These are phyloP conservation scores for Zaprionus lachaisei DNA, from an alignment of 1,140 invertebrate species.

Conservation along the genomic window DNA sequence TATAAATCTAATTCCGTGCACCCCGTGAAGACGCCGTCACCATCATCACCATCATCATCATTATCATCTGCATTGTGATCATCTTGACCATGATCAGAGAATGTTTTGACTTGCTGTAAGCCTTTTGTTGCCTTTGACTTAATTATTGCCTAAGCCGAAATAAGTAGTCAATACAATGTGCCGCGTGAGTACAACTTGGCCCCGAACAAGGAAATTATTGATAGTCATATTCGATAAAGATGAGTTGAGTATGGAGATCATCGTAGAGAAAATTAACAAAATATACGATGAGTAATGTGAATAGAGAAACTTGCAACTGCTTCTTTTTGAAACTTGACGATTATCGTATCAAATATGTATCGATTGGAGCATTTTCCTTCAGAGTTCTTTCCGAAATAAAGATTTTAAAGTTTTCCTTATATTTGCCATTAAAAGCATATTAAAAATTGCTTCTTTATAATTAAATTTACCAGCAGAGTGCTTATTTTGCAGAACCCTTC, in stretches of 20 bases:
- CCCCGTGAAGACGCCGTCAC: conserved; percentile 47
- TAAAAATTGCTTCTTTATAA: conserved; percentile 24
- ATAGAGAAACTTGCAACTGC: background rate
- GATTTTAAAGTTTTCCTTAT: background rate
- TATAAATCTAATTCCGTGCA: conserved; percentile 54
- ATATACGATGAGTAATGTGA: background rate
- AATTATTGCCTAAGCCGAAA: conserved; percentile 43
- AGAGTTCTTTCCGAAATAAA: background rate
- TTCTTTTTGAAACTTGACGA: too few species aligned
- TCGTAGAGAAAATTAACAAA: background rate
- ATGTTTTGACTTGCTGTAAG: conserved; percentile 48
- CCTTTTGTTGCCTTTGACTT: conserved; percentile 46
- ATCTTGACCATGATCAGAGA: conserved; percentile 43
- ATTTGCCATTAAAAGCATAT: background rate
- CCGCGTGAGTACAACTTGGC: conserved; percentile 17
- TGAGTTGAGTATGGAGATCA: background rate
- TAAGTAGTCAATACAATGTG: conserved; percentile 43
- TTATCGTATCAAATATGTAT: too few species aligned
- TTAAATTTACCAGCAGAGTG: background rate
- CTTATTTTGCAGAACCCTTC: background rate
- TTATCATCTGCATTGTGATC: conserved; percentile 19
- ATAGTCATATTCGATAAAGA: conserved; percentile 28
- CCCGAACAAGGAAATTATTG: conserved; percentile 13
- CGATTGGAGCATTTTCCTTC: too few species aligned
- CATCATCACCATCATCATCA: conserved; percentile 4